These are phyloP conservation scores for Melitaea cinxia DNA, from an alignment of 1,140 invertebrate species.

Conservation along the genomic window DNA sequence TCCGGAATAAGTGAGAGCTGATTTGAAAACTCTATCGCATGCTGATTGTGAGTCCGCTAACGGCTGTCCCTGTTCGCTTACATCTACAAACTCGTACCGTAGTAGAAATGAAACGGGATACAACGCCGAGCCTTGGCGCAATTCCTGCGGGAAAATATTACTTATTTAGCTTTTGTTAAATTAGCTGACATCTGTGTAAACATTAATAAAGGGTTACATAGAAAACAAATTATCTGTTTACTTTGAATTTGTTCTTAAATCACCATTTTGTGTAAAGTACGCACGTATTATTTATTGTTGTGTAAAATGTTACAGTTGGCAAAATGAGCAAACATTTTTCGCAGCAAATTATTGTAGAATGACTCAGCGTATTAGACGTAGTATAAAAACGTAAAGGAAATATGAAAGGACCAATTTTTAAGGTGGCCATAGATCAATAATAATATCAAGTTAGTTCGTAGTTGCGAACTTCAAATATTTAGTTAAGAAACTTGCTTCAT, in stretches of 20 bases:
- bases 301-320: background rate
- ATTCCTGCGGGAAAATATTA: constrained; percentile 78
- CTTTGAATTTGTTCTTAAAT: constrained; percentile 25
- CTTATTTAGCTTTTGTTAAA: constrained; percentile 33
- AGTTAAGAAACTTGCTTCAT: constrained; percentile 71
- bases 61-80: constrained; percentile 84
- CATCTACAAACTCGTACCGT: constrained; percentile 89
- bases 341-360: background rate
- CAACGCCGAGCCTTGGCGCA: constrained; percentile 89
- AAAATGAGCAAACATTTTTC: background rate
- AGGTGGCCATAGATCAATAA: constrained; percentile 19
- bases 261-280: constrained; percentile 7
- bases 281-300: constrained; percentile 9
- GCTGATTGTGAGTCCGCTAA: constrained; percentile 80
- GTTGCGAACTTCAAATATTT: constrained; percentile 73
- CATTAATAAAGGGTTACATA: constrained; percentile 21
- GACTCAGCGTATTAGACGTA: background rate
- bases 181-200: constrained; percentile 27
- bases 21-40: constrained; percentile 84
- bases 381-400: constrained; percentile 3
- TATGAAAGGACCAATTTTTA: too few species aligned
- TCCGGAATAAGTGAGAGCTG: constrained; percentile 81
- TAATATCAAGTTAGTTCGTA: constrained; percentile 19
- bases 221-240: constrained; percentile 28
- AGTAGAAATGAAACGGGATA: constrained; percentile 90